phyloP scores from a whole-genome alignment of 2,888 invertebrate genomes.

The Spilosoma lubricipeda region DNA sequence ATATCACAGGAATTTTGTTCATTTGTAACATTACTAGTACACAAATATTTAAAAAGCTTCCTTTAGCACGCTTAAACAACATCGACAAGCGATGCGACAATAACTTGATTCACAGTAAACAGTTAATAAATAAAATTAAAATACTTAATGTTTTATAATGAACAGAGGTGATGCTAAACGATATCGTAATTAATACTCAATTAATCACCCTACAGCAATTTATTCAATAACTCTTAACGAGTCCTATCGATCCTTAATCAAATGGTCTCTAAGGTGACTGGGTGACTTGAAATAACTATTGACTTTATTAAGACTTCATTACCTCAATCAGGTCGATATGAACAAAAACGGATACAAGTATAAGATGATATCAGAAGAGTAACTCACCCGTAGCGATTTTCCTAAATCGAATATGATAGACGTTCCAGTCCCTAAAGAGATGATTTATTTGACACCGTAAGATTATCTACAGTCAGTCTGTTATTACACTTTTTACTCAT shows the following conservation, averaged over 20 bases:
- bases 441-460: too few relatives aligned
- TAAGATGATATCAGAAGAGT: not conserved
- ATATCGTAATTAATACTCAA: conserved; percentile 82
- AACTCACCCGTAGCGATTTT: not conserved
- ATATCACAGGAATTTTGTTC: not conserved
- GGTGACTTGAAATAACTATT: conserved; percentile 45
- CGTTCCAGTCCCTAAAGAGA: too few relatives aligned
- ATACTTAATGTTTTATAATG: conserved; percentile 59
- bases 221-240: conserved; percentile 81
- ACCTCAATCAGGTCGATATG: not conserved
- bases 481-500: too few relatives aligned
- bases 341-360: not conserved
- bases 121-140: conserved; percentile 40
- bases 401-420: not conserved
- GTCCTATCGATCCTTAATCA: conserved; percentile 64
- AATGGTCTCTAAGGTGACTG: conserved; percentile 53
- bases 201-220: conserved; percentile 80
- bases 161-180: conserved; percentile 77
- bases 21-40: not conserved
- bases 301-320: conserved; percentile 31
- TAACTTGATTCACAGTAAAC: conserved; percentile 14
- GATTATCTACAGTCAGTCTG: too few relatives aligned
- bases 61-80: not conserved
- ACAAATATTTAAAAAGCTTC: too few relatives aligned
- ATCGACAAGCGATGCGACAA: not conserved